Base-by-base conservation (phyloP, 1,140 invertebrate genomes). In the Microplitis mediator region DNA sequence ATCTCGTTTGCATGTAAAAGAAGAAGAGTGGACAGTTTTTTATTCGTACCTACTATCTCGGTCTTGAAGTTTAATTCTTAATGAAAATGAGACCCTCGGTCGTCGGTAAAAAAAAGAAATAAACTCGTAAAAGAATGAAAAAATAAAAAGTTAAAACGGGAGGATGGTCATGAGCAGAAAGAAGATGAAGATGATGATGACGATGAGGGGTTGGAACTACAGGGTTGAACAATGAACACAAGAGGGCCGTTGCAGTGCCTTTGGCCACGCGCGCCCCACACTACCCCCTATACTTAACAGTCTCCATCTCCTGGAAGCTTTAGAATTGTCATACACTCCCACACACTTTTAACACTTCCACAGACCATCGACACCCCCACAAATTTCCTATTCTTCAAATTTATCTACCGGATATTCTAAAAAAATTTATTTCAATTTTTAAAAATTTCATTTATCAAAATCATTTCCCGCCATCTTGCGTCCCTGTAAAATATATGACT, bases 171-270 rank as follows among this genome's bases (percentile, higher is more conserved):
- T 80, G 80, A 82, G 82, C 82, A 74, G 78, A 80, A 80, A 79
- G 76, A 73, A 71, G 81, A 79, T 80, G 78, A 76, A 74, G 73
- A 77, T 79, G 78, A 76, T 74, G 77, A 79, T 70, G 75, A 73
- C 72, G 70, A 34, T 23, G 60, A 62, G 56, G 58, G 54, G 56
- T 35, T 71, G 45, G 72, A 58, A 72, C 65, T 68, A 61, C 61
- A 74, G 75, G 79, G 79, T 78, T 80, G 84, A 86, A 86, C 85
- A 86, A 85, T 83, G 84, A 84, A 84, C 79, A 84, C 75, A 76
- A 83, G 85, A 84, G 82, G 82, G 80, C 80, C 77, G 83, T 82
- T 81, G 78, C 78, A 85, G 76, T 80, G 86, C 86, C 84, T 86
- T 82, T 82, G 84, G 85, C 84, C 82, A 85, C 80, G 79, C 76